Base-by-base conservation (phyloP, 2,888 invertebrate genomes). In the Dicranocentrus wangi region DNA sequence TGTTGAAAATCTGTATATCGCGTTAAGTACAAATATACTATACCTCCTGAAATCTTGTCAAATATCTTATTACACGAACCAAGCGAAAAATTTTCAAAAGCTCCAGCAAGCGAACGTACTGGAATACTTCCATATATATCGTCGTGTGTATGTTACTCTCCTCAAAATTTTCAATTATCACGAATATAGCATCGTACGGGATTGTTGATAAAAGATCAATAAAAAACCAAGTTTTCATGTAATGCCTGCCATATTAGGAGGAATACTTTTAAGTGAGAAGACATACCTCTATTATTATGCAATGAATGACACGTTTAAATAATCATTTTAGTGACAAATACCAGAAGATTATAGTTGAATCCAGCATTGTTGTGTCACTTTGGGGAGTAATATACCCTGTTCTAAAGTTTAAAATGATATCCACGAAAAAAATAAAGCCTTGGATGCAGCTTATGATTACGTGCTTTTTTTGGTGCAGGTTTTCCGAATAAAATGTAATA, bases 11-110 rank as follows among this genome's bases (percentile, higher is more conserved):
- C n/a, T n/a, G n/a, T n/a, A n/a, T n/a, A n/a, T n/a, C n/a, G n/a
- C n/a, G n/a, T n/a, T n/a, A n/a, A n/a, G n/a, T n/a, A n/a, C n/a
- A n/a, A n/a, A n/a, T n/a, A n/a, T n/a, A n/a, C n/a, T n/a, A n/a
- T 70, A 82, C 84, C 78, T 82, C 81, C 63, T 84, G 79, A 68
- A 84, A 76, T 60, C 77, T 75, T 0, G 77, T 82, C 1, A 84
- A 19, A 32, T 84, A 83, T 21, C 82, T 63, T 1, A 84, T 69
- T 2, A 84, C 82, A 23, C 83, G 76, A 28, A 75, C 82, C 19
- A 83, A 51, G 0, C 84, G 83, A 53, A 84, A 83, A 10, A 84
- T 63, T 51, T 82, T 83, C 0, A 84, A 63, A 10, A 83, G 55
- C 27, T 83, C 84, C 58, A 84, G 27, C 23, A 84, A 72, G 8